Conservation (phyloP, 1,140 invertebrate genomes). For the Anthonomus grandis region DNA sequence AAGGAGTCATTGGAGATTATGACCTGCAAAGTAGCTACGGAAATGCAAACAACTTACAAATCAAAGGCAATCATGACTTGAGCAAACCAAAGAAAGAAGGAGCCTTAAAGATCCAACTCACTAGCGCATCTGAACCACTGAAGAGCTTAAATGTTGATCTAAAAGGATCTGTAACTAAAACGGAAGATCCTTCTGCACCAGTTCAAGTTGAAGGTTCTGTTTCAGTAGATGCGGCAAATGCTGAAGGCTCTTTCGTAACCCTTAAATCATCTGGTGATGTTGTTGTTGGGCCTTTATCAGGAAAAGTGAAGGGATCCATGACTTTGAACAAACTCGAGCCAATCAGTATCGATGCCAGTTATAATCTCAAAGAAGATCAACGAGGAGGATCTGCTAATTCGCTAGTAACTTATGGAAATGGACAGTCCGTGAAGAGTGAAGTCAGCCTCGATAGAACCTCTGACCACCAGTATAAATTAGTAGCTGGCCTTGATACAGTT, state of each 20-base stretch:
- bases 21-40: conserved; percentile 35
- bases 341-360: conserved; percentile 26
- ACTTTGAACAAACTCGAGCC: conserved; percentile 37
- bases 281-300: conserved; percentile 19
- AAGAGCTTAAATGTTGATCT: conserved; percentile 50
- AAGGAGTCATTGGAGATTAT: conserved; percentile 29
- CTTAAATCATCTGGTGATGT: conserved; percentile 37
- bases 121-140: conserved; percentile 53
- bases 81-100: conserved; percentile 48
- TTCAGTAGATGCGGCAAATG: conserved; percentile 22
- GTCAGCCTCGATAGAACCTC: conserved; percentile 44
- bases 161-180: conserved; percentile 28
- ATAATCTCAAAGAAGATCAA: conserved; percentile 25
- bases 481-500: conserved; percentile 52
- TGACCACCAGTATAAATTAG: conserved; percentile 47
- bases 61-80: conserved; percentile 33
- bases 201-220: conserved; percentile 24
- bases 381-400: conserved; percentile 36
- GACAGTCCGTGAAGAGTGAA: conserved; percentile 51
- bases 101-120: conserved; percentile 46
- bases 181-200: background rate
- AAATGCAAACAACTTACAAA: conserved; percentile 7
- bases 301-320: conserved; percentile 30
- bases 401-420: conserved; percentile 55
- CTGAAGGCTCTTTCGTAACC: conserved; percentile 30